These are phyloP conservation scores for Potamilus streckersoni DNA, from an alignment of 1,140 invertebrate genomes.

Conservation along the genomic window DNA sequence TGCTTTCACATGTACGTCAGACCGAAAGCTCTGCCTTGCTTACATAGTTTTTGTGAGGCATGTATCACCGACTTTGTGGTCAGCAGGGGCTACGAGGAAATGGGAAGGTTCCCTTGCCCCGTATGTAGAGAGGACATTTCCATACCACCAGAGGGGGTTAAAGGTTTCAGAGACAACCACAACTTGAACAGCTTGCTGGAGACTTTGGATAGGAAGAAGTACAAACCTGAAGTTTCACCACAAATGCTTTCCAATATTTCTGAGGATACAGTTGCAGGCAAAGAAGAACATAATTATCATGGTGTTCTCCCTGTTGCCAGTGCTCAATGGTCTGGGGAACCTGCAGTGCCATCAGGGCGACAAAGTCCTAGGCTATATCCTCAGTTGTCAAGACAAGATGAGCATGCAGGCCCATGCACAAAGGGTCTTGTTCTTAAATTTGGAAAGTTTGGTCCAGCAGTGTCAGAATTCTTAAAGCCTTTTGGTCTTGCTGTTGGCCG, in stretches of 20 bases:
- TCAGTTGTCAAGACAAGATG: not conserved
- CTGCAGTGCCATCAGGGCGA: conserved; percentile 29
- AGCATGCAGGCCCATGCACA: conserved; percentile 29
- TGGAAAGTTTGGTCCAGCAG: conserved; percentile 52
- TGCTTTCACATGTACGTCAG: conserved; percentile 50
- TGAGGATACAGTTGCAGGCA: too few species aligned
- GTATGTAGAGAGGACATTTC: conserved; percentile 42
- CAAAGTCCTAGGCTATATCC: conserved; percentile 22
- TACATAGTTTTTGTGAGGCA: conserved; percentile 60
- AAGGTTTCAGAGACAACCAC: conserved; percentile 56
- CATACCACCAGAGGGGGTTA: conserved; percentile 47
- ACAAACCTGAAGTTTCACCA: not conserved
- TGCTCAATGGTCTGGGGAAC: not conserved
- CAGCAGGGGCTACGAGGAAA: conserved; percentile 36
- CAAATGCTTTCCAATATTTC: too few species aligned
- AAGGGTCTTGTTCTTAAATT: conserved; percentile 46
- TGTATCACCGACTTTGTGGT: conserved; percentile 56
- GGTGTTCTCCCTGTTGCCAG: too few species aligned
- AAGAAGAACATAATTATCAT: too few species aligned
- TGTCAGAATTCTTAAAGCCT: conserved; percentile 55
- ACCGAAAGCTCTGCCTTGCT: conserved; percentile 62
- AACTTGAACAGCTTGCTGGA: conserved; percentile 49
- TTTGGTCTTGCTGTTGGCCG: conserved; percentile 49
- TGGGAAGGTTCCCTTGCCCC: conserved; percentile 58
- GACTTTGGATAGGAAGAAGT: conserved; percentile 39